Percentiles rank a stretch among this genome's conserved stretches.
phyloP scores from a whole-genome alignment of 2,888 invertebrate genomes.

The Adela reaumurella region DNA sequence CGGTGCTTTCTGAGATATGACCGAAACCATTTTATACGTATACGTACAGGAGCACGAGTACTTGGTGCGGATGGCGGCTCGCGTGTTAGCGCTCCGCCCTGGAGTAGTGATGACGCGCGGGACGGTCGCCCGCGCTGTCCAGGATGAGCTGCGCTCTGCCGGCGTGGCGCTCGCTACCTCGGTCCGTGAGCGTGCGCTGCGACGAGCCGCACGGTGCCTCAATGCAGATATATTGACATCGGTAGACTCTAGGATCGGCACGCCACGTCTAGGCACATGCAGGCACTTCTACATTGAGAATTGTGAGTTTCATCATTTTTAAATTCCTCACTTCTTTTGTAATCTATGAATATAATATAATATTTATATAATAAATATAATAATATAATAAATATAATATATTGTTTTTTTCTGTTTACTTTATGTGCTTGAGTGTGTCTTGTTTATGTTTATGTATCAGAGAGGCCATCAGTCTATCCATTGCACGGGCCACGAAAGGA shows the following conservation, averaged over 20 bases:
- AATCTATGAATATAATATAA: neutral
- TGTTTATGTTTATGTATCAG: too few relatives aligned
- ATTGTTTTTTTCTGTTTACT: too few relatives aligned
- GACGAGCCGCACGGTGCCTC: constrained; percentile 70
- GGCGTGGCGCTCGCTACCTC: constrained; percentile 83
- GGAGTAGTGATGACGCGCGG: constrained; percentile 88
- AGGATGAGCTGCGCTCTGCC: constrained; percentile 74
- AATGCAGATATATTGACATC: constrained; percentile 83
- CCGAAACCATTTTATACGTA: too few relatives aligned
- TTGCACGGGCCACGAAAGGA: too few relatives aligned
- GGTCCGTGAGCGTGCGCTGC: constrained; percentile 59
- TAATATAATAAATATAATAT: too few relatives aligned
- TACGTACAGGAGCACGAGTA: constrained; percentile 75
- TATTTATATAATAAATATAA: too few relatives aligned
- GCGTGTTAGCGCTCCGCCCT: constrained; percentile 80
- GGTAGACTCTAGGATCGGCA: constrained; percentile 81
- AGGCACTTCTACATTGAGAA: constrained; percentile 72
- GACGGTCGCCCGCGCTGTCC: constrained; percentile 80
- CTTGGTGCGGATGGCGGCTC: constrained; percentile 77
- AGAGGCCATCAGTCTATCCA: too few relatives aligned
- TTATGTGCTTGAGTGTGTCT: too few relatives aligned
- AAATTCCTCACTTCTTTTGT: neutral
- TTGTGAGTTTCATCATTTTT: constrained; percentile 27
- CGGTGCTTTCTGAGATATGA: too few relatives aligned
- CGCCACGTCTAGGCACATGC: constrained; percentile 81